phyloP scores from a whole-genome alignment of 1,140 invertebrate genomes.

The Drosophila lini region DNA sequence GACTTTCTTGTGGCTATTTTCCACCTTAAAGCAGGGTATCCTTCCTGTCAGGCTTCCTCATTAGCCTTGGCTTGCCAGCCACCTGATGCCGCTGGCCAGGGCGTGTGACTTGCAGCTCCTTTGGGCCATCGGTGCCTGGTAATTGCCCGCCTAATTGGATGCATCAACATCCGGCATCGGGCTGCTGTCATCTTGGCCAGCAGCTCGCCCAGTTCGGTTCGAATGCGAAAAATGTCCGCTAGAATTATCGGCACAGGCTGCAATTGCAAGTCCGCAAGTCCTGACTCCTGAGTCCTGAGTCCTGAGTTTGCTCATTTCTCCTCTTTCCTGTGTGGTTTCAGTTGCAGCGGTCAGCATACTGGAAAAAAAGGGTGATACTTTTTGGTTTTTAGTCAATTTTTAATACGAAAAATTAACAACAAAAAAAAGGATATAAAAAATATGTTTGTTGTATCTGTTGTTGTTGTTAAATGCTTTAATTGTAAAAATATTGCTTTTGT shows the following conservation, averaged over 20 bases:
- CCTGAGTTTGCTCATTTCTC: not conserved
- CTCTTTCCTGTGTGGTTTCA: too few relatives aligned
- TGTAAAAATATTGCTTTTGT: too few relatives aligned
- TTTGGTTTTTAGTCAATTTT: too few relatives aligned
- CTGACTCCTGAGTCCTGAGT: not conserved
- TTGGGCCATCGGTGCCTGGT: conserved; percentile 33
- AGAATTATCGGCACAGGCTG: conserved; percentile 23
- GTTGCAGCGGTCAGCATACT: too few relatives aligned
- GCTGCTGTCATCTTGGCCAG: conserved; percentile 32
- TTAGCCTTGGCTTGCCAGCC: conserved; percentile 28
- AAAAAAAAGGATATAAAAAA: too few relatives aligned
- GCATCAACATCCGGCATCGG: conserved; percentile 65
- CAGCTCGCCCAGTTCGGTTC: not conserved
- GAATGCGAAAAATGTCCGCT: conserved; percentile 28
- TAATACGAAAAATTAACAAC: too few relatives aligned
- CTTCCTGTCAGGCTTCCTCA: conserved; percentile 30
- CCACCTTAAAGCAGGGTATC: too few relatives aligned
- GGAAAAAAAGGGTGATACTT: too few relatives aligned
- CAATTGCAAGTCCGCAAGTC: conserved; percentile 1
- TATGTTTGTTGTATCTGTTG: too few relatives aligned
- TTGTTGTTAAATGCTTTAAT: too few relatives aligned
- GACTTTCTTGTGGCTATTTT: too few relatives aligned
- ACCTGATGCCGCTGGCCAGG: conserved; percentile 2
- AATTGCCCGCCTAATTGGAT: conserved; percentile 72
- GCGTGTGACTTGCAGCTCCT: conserved; percentile 25